Conservation (phyloP, 2,888 invertebrate genomes). For the Epirrhoe tristata region DNA sequence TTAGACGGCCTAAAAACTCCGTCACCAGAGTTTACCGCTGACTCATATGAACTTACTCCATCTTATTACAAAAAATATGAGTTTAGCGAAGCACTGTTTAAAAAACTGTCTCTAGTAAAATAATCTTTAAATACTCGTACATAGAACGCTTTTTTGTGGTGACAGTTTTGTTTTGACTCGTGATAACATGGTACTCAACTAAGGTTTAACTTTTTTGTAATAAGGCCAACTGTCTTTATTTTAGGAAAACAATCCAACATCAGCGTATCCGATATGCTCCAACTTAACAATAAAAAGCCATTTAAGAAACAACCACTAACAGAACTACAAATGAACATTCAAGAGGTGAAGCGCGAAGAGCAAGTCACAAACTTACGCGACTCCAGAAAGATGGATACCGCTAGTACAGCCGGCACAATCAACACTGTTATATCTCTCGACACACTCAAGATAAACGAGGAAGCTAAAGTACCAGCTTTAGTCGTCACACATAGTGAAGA, state of each 20-base stretch:
- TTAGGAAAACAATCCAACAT: slow-evolving; percentile 73
- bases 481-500: slow-evolving; percentile 53
- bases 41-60: too few relatives aligned
- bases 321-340: slow-evolving; percentile 65
- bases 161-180: too few relatives aligned
- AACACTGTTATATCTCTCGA: slow-evolving; percentile 67
- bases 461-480: slow-evolving; percentile 54
- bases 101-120: too few relatives aligned
- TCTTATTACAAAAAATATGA: too few relatives aligned
- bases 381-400: slow-evolving; percentile 60
- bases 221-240: slow-evolving; percentile 42
- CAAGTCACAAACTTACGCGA: slow-evolving; percentile 64
- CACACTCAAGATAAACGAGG: slow-evolving; percentile 54
- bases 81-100: too few relatives aligned
- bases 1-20: too few relatives aligned
- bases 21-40: too few relatives aligned
- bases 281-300: slow-evolving; percentile 58
- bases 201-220: too few relatives aligned
- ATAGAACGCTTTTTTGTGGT: too few relatives aligned
- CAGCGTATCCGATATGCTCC: slow-evolving; percentile 69
- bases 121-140: too few relatives aligned
- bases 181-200: too few relatives aligned
- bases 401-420: slow-evolving; percentile 66
- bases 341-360: slow-evolving; percentile 53
- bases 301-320: slow-evolving; percentile 64